phyloP scores from a whole-genome alignment of 2,888 invertebrate species.

The Cryptosula pallasiana region DNA sequence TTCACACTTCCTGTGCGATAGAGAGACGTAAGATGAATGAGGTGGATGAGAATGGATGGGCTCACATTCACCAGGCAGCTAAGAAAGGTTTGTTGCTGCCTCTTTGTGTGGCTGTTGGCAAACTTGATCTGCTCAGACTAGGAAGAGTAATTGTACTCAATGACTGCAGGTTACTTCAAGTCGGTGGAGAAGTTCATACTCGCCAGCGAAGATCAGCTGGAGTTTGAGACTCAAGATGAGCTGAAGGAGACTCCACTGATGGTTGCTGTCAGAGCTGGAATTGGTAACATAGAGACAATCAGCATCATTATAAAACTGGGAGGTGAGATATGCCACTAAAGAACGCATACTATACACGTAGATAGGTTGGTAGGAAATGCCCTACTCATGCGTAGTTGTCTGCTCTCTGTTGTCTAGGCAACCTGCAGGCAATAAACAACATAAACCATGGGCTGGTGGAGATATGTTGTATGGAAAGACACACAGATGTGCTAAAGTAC shows the following conservation, averaged over 20 bases:
- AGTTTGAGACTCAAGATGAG: constrained; percentile 47
- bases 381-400: too few relatives aligned
- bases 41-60: constrained; percentile 49
- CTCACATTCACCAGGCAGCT: constrained; percentile 50
- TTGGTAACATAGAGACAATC: constrained; percentile 39
- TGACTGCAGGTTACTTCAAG: constrained; percentile 39
- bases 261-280: constrained; percentile 42
- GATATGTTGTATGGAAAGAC: constrained; percentile 42
- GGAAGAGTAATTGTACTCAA: too few relatives aligned
- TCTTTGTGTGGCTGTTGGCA: not conserved
- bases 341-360: too few relatives aligned
- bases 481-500: constrained; percentile 38
- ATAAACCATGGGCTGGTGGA: constrained; percentile 50
- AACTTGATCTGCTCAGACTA: not conserved
- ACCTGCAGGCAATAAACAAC: constrained; percentile 27
- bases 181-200: constrained; percentile 48
- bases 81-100: constrained; percentile 13
- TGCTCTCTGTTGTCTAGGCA: constrained; percentile 29
- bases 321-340: too few relatives aligned
- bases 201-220: constrained; percentile 42
- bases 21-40: constrained; percentile 34
- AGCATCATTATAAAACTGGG: constrained; percentile 40
- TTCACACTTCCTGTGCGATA: constrained; percentile 1
- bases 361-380: too few relatives aligned
- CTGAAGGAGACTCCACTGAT: constrained; percentile 46